Evolutionary conservation across 1,140 invertebrate genomes (phyloP), one percentile per base, ranked within the genome.

Genomic region (Diprion similis): DNA sequence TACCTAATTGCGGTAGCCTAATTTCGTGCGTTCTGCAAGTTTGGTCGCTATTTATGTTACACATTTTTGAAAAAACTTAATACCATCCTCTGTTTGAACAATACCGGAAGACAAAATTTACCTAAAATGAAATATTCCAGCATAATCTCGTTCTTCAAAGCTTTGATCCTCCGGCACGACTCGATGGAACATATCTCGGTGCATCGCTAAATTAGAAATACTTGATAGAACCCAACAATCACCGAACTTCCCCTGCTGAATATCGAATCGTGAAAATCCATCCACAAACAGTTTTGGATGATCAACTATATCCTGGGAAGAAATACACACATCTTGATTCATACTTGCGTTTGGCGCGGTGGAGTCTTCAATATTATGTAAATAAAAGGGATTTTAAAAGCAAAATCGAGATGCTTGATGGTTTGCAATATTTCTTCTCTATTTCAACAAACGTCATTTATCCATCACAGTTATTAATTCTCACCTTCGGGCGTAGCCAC

Each of bases 161-260:
- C 92, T 93, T 86, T 99, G 98, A 83, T 99, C 97, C 82, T 96
- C 93, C 0, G 97, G 97, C 45, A 99, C 97, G 70, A 99, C 95
- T 89, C 97, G 95, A 86, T 95, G 94, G 86, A 99, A 98, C 68
- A 99, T 85, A 79, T 92, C 91, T 66, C 93, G 90, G 83, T 97
- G 94, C 76, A 98, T 90, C 0, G 98, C 99, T 45, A 99, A 89
- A 87, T 98, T 99, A 7, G 97, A 97, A 0, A 98, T 93, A 46
- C 98, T 98, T 37, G 98, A 98, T 76, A 99, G 87, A 0, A 99
- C 89, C 98, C 98, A 99, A 85, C 98, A 99, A 85, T 99, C 98
- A 69, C 98, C 98, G 0, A 99, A 89, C 89, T 98, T 96, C 75
- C 98, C 98, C 88, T 99, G 98, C 77, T 97, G 95, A 0, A 99